Percentiles rank a stretch among this genome's conserved stretches.
These are phyloP conservation scores for Latrodectus elegans DNA, from an alignment of 2,888 invertebrate species.

Conservation along the genomic window DNA sequence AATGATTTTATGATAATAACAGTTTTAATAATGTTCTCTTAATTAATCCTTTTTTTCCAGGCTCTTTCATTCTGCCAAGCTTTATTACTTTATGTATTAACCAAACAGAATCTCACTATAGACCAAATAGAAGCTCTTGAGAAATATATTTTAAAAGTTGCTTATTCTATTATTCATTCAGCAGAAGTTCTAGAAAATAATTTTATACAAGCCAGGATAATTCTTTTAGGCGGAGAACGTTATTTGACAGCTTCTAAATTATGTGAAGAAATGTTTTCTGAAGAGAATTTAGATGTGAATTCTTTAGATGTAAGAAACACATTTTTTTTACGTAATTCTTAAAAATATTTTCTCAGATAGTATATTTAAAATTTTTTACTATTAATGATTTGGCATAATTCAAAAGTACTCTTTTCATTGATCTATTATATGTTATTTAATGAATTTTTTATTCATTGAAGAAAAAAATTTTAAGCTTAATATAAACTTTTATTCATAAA, in stretches of 20 bases:
- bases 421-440: too few relatives aligned
- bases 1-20: too few relatives aligned
- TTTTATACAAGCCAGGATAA: constrained; percentile 1
- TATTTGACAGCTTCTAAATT: constrained; percentile 39
- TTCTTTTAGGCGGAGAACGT: neutral
- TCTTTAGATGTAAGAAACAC: constrained; percentile 42
- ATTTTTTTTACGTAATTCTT: neutral
- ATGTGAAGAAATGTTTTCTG: constrained; percentile 36
- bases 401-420: too few relatives aligned
- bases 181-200: constrained; percentile 13
- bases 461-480: too few relatives aligned
- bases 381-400: too few relatives aligned
- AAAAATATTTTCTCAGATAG: neutral
- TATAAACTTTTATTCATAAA: too few relatives aligned
- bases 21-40: too few relatives aligned
- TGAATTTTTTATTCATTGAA: too few relatives aligned
- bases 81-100: constrained; percentile 27
- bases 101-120: constrained; percentile 30
- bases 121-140: constrained; percentile 27
- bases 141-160: constrained; percentile 26
- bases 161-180: constrained; percentile 15
- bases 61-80: constrained; percentile 38
- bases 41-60: constrained; percentile 7
- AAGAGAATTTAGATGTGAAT: constrained; percentile 28
- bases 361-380: too few relatives aligned